These are phyloP conservation scores for Holothuria leucospilota DNA, from an alignment of 53 echinoderm and acorn worm genomes.

Conservation along the genomic window DNA sequence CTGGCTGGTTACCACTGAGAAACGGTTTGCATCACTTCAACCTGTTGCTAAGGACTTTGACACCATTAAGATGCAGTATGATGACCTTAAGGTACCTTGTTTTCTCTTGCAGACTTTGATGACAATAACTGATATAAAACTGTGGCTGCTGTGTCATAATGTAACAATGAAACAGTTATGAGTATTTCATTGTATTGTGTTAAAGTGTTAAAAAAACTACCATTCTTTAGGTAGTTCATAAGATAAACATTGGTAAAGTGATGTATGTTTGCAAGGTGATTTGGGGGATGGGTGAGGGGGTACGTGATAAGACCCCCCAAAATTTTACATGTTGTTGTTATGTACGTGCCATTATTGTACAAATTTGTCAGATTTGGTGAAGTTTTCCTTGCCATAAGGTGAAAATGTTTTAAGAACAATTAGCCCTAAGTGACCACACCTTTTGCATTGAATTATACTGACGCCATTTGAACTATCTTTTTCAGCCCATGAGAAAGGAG, in stretches of 20 bases:
- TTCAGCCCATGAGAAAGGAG: conserved; percentile 88
- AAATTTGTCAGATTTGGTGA: background rate
- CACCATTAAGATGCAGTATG: conserved; percentile 85
- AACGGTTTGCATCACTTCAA: conserved; percentile 75
- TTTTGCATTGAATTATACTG: background rate
- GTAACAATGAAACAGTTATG: too few relatives aligned
- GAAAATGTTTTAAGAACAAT: too few relatives aligned
- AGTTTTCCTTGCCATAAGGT: background rate
- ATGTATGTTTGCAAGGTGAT: too few relatives aligned
- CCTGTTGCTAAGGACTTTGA: conserved; percentile 86
- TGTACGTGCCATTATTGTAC: too few relatives aligned
- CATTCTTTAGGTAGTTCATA: too few relatives aligned
- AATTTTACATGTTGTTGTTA: background rate
- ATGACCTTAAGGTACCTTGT: conserved; percentile 87
- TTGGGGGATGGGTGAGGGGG: too few relatives aligned
- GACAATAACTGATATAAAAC: background rate
- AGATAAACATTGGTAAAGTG: too few relatives aligned
- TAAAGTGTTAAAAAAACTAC: too few relatives aligned
- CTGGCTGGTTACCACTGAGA: conserved; percentile 84
- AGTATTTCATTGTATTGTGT: too few relatives aligned
- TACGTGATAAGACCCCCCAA: background rate
- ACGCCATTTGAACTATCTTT: background rate
- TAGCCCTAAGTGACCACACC: too few relatives aligned
- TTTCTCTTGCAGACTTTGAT: background rate
- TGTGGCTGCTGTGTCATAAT: too few relatives aligned